A percentile compares a stretch with the other conserved stretches of the same genome.
Evolutionary conservation across 2,888 invertebrate genomes (phyloP).

Genomic region (Bursaphelenchus okinawaensis): DNA sequence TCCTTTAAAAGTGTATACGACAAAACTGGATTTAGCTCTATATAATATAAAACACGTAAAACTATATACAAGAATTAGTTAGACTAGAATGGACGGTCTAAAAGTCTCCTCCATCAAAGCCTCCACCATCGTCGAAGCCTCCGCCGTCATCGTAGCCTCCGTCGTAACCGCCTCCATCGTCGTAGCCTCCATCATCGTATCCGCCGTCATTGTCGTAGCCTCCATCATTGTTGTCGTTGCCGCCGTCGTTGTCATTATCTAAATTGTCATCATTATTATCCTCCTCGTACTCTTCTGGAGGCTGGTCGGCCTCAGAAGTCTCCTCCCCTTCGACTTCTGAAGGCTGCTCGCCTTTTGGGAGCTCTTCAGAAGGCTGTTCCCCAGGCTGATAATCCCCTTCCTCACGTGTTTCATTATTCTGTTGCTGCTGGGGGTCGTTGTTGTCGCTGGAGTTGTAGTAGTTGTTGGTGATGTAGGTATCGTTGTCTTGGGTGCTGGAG

Average conservation of each 20-base stretch:
- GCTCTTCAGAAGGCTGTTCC: not conserved
- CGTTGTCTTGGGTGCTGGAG: slow-evolving; percentile 34
- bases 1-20: no score
- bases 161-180: slow-evolving; percentile 30
- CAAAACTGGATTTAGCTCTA: no score
- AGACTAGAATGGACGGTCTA: no score
- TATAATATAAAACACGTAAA: no score
- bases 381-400: slow-evolving; percentile 7
- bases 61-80: no score
- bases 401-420: slow-evolving; percentile 5
- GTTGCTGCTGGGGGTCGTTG: not conserved
- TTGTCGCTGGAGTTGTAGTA: slow-evolving; percentile 14
- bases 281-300: slow-evolving; percentile 13
- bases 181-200: slow-evolving; percentile 23
- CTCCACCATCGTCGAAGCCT: slow-evolving; percentile 31
- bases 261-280: slow-evolving; percentile 16
- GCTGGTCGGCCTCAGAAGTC: no score
- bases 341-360: no score
- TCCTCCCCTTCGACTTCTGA: slow-evolving; percentile 11
- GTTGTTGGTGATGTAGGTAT: slow-evolving; percentile 37
- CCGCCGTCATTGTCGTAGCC: slow-evolving; percentile 23
- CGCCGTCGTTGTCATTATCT: slow-evolving; percentile 21
- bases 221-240: slow-evolving; percentile 24
- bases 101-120: slow-evolving; percentile 17
- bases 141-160: slow-evolving; percentile 15